phyloP scores from a whole-genome alignment of 2,113 vertebrate species.

The Cebus imitator region DNA sequence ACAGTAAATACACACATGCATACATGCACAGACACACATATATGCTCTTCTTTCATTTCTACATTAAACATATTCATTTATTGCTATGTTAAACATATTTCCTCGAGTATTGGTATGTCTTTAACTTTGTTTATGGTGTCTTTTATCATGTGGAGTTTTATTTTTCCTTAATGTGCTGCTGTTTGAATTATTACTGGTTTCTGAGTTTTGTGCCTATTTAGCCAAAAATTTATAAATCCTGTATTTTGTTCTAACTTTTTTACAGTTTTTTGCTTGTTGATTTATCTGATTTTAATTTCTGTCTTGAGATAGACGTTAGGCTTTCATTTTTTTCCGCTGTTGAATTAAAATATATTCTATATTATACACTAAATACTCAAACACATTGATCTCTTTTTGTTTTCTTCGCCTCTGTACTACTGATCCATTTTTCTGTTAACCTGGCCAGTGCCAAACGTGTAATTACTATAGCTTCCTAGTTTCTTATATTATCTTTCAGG shows the following conservation, averaged over 20 bases:
- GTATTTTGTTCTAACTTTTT: neutral
- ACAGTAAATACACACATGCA: neutral
- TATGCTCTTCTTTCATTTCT: neutral
- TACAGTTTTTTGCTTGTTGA: neutral
- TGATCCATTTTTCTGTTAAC: neutral
- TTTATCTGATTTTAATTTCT: neutral
- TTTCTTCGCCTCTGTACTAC: neutral
- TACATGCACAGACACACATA: too few relatives aligned
- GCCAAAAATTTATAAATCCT: constrained; percentile 2
- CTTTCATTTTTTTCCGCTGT: neutral
- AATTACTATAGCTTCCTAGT: neutral
- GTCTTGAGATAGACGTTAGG: neutral
- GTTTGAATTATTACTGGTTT: neutral
- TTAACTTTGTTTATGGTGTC: constrained; percentile 1
- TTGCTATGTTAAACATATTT: neutral
- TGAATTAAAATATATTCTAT: constrained; percentile 13
- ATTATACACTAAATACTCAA: neutral
- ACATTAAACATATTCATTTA: neutral
- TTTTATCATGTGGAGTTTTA: neutral
- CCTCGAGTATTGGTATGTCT: neutral
- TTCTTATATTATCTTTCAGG: neutral
- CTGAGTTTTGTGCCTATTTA: neutral
- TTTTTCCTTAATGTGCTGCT: neutral
- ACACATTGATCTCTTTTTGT: neutral
- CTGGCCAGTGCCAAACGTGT: neutral